These are phyloP conservation scores for Cheilinus undulatus DNA, from an alignment of 2,113 vertebrate species.

Conservation along the genomic window DNA sequence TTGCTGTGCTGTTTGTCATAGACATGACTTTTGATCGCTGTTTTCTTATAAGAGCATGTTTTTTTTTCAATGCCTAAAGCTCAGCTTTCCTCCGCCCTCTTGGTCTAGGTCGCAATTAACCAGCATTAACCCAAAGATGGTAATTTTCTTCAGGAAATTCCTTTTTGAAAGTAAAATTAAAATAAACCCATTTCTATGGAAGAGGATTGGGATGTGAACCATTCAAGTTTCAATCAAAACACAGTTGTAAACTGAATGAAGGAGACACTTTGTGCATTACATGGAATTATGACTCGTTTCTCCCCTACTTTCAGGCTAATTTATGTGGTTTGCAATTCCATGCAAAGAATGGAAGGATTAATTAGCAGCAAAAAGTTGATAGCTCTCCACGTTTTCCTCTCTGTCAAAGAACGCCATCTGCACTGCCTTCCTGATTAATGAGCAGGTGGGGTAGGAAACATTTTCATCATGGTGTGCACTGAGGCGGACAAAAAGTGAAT, in stretches of 20 bases:
- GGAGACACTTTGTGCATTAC: neutral
- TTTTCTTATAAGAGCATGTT: neutral
- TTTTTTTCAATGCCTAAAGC: neutral
- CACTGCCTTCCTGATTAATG: constrained; percentile 76
- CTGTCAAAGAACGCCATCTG: constrained; percentile 80
- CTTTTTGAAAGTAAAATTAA: neutral
- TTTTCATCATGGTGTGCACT: constrained; percentile 71
- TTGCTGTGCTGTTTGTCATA: neutral
- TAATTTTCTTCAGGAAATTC: neutral
- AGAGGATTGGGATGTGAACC: neutral
- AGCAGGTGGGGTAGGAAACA: constrained; percentile 75
- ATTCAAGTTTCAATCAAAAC: constrained; percentile 15
- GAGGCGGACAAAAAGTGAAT: constrained; percentile 59
- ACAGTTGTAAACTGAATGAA: constrained; percentile 3
- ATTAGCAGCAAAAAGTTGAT: constrained; percentile 75
- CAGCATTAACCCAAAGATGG: neutral
- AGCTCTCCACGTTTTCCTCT: constrained; percentile 70
- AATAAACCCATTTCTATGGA: constrained; percentile 1
- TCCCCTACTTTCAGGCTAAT: constrained; percentile 63
- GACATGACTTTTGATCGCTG: neutral
- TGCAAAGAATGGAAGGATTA: constrained; percentile 75
- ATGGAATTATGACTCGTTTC: constrained; percentile 42
- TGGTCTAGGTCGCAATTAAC: neutral
- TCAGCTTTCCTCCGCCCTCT: neutral
- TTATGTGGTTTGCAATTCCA: constrained; percentile 66